Percentiles rank a stretch among this genome's conserved stretches.
Evolutionary conservation across 2,888 invertebrate species (phyloP).

Genomic region (Disparrhopalites patrizii): DNA sequence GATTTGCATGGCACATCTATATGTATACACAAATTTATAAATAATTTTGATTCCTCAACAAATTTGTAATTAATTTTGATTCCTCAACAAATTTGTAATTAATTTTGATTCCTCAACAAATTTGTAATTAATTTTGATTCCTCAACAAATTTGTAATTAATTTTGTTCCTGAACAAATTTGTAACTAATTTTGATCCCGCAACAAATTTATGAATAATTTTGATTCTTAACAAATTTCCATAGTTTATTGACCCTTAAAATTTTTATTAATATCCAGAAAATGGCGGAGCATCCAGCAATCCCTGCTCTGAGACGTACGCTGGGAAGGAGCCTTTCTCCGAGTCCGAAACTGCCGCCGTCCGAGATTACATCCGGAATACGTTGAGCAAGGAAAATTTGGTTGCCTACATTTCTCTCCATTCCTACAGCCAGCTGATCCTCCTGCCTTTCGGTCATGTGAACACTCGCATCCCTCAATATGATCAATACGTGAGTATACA

Average conservation of each 20-base stretch:
- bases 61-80: too few relatives aligned
- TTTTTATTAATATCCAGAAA: background rate
- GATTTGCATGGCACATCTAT: background rate
- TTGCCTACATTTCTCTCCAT: slow-evolving; percentile 68
- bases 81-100: too few relatives aligned
- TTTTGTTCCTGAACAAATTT: slow-evolving; percentile 2
- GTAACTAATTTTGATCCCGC: background rate
- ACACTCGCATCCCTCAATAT: slow-evolving; percentile 34
- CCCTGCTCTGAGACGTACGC: slow-evolving; percentile 50
- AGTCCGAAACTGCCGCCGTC: slow-evolving; percentile 66
- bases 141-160: too few relatives aligned
- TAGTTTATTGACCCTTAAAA: background rate
- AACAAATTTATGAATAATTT: background rate
- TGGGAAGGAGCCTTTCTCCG: slow-evolving; percentile 59
- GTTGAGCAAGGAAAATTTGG: slow-evolving; percentile 54
- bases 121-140: background rate
- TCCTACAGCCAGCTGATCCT: slow-evolving; percentile 74
- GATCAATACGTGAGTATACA: slow-evolving; percentile 7
- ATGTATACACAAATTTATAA: background rate
- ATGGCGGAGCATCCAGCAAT: slow-evolving; percentile 29
- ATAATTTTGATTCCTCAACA: background rate
- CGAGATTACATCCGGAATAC: slow-evolving; percentile 57
- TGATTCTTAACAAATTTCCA: background rate
- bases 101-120: too few relatives aligned
- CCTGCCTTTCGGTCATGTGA: slow-evolving; percentile 75